A percentile compares a stretch with the other conserved stretches of the same genome.
Conservation (phyloP, 2,888 invertebrate genomes). For the Gandaritis pyraliata region DNA sequence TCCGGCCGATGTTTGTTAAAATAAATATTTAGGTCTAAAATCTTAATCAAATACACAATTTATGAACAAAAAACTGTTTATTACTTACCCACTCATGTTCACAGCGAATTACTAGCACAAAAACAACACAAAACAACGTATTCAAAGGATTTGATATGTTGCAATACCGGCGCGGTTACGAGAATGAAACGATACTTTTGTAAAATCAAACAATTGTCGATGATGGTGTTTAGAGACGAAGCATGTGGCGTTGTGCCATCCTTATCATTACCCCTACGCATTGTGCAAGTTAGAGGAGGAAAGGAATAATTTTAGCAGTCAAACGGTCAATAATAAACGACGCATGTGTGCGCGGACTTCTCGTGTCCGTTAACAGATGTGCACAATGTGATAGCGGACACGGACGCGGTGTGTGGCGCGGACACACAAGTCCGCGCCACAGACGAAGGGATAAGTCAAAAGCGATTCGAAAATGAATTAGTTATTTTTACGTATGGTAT, state of each 20-base stretch:
- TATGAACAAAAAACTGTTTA: constrained; percentile 14
- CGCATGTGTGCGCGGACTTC: constrained; percentile 11
- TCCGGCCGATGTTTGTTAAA: constrained; percentile 11
- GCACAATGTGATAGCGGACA: constrained; percentile 7
- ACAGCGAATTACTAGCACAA: constrained; percentile 13
- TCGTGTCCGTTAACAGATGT: constrained; percentile 7
- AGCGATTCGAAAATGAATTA: no score
- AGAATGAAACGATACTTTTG: constrained; percentile 12
- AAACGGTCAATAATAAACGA: constrained; percentile 8
- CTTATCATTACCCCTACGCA: constrained; percentile 11
- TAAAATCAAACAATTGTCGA: constrained; percentile 11
- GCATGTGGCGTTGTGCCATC: constrained; percentile 9
- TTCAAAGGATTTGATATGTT: constrained; percentile 7
- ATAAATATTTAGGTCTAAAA: constrained; percentile 14
- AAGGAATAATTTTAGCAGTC: constrained; percentile 12
- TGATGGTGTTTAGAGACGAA: constrained; percentile 7
- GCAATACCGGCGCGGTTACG: constrained; percentile 13
- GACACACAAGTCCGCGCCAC: background rate
- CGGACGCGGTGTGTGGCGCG: no score
- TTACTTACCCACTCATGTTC: constrained; percentile 17
- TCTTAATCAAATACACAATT: constrained; percentile 14
- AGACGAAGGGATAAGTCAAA: background rate
- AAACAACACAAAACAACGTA: constrained; percentile 17
- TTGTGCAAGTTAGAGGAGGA: constrained; percentile 14
- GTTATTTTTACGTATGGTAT: no score